Conservation (phyloP, 2,113 vertebrate genomes). For the Antechinus flavipes region DNA sequence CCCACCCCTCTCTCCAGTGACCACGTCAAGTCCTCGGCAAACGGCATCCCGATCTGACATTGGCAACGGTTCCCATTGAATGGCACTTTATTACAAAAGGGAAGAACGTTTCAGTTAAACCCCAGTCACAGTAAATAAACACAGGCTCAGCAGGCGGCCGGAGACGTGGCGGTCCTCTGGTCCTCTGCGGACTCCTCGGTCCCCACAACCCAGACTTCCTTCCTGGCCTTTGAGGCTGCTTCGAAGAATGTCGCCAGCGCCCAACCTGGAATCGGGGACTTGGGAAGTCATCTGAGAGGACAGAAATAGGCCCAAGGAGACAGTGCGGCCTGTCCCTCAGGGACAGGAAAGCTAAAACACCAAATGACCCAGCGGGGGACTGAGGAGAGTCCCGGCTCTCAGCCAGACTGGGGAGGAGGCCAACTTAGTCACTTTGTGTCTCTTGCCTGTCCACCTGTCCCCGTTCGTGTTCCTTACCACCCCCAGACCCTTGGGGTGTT, state of each 20-base stretch:
- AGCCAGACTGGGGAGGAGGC: no score
- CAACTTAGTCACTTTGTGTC: neutral
- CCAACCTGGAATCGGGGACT: neutral
- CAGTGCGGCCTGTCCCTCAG: neutral
- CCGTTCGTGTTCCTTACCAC: neutral
- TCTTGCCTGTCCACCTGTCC: neutral
- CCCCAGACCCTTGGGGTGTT: neutral
- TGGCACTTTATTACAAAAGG: neutral
- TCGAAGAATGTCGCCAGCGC: neutral
- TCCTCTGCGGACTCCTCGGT: neutral
- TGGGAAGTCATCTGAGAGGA: neutral
- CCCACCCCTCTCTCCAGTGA: neutral
- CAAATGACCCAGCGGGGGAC: neutral
- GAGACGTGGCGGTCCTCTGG: neutral
- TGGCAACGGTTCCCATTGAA: neutral
- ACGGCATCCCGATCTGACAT: neutral
- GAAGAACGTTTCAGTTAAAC: neutral
- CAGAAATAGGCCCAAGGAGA: neutral
- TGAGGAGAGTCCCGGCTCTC: no score
- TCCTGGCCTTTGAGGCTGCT: neutral
- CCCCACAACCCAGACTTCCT: neutral
- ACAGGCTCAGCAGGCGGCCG: neutral
- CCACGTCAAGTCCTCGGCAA: neutral
- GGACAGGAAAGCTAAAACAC: no score
- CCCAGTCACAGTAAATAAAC: neutral